Evolutionary conservation across 2,797 vertebrate genomes (phyloP).

Genomic region (Megalops cyprinoides): DNA sequence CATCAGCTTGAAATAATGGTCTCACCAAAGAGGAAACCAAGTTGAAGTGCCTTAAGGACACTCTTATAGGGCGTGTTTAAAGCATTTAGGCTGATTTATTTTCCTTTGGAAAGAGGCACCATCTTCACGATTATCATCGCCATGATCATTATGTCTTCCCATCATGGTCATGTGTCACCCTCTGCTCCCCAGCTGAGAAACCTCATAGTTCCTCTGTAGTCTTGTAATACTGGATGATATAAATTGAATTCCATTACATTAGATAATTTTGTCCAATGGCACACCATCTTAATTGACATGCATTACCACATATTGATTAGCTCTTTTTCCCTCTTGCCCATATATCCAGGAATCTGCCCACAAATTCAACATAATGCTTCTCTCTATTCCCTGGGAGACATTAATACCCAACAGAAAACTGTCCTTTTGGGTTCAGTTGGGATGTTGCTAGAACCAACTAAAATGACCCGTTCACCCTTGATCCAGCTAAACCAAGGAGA

Average conservation of each 20-base stretch:
- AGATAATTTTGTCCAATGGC: background rate
- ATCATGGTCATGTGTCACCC: background rate
- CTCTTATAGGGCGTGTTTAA: background rate
- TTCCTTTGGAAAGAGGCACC: background rate
- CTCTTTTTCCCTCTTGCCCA: slow-evolving; percentile 8
- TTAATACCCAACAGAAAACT: background rate
- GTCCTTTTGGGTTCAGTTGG: background rate
- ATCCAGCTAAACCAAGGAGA: background rate
- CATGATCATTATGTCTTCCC: too few relatives aligned
- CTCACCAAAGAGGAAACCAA: background rate
- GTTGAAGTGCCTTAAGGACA: background rate
- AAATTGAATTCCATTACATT: slow-evolving; percentile 1
- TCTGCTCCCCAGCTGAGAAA: background rate
- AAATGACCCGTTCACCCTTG: background rate
- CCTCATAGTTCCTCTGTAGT: background rate
- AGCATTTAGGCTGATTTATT: slow-evolving; percentile 10
- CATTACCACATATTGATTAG: slow-evolving; percentile 7
- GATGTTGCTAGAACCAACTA: background rate
- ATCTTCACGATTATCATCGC: background rate
- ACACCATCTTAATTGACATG: slow-evolving; percentile 11
- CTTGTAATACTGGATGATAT: background rate
- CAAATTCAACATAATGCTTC: background rate
- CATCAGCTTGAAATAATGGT: background rate
- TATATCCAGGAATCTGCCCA: slow-evolving; percentile 1
- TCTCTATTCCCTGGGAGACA: slow-evolving; percentile 1